These are phyloP conservation scores for Eidolon dupreanum DNA, from an alignment of 2,797 vertebrate species.

Conservation along the genomic window DNA sequence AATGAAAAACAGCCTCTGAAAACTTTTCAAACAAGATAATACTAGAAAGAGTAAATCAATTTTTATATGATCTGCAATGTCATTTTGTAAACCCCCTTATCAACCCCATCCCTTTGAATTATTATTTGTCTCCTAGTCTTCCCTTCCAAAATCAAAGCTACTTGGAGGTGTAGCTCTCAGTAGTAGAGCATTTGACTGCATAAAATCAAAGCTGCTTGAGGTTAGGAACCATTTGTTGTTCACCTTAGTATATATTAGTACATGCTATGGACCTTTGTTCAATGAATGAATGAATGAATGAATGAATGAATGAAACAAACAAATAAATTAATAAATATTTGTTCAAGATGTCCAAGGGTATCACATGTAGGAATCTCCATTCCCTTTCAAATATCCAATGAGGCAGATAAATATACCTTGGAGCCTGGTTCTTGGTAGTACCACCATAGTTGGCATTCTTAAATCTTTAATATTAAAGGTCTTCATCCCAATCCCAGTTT, in stretches of 20 bases:
- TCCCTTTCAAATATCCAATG: background rate
- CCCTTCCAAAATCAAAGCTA: too few species aligned
- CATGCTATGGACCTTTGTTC: background rate
- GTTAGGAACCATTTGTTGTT: conserved; percentile 17
- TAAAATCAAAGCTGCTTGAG: background rate
- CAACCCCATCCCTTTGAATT: background rate
- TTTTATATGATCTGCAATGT: background rate
- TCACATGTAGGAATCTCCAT: background rate
- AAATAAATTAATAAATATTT: background rate
- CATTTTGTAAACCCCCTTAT: background rate
- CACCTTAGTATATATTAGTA: background rate
- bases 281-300: background rate
- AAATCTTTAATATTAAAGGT: conserved; percentile 5
- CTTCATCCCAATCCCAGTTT: background rate
- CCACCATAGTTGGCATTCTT: background rate
- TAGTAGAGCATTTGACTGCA: conserved; percentile 83
- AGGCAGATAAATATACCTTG: conserved; percentile 7
- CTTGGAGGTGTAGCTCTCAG: conserved; percentile 72
- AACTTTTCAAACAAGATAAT: background rate
- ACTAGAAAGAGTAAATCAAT: background rate
- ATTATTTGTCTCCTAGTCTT: too few species aligned
- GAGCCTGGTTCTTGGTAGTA: background rate
- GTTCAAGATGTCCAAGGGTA: background rate
- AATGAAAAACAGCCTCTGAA: background rate
- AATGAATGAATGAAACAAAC: background rate